Base-by-base conservation (phyloP, 2,797 vertebrate species). In the Ficedula albicollis region DNA sequence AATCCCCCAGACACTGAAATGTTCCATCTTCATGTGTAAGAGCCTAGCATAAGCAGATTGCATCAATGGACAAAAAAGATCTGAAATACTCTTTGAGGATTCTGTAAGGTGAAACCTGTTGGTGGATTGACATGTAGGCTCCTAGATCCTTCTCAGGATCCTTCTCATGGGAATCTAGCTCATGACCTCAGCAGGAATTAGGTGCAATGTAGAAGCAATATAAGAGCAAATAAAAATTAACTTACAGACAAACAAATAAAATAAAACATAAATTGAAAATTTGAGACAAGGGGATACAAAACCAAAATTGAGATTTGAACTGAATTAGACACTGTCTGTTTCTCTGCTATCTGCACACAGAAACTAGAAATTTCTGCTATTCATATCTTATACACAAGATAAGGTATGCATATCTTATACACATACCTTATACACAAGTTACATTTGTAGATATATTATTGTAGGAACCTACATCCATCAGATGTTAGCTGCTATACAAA, bases 121-220 rank as follows among this genome's bases (percentile, higher is more conserved):
- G 46, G 17, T 51, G n/a, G 10, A 36, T 27, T 92, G 27, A 27
- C 19, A 44, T 48, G 56, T 22, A 38, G 38, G 8, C 13, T 69
- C 10, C 36, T 43, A 52, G 43, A 18, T 14, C 38, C 38, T 38
- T 38, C 38, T 38, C 22, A 70, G 21, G 20, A 83, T 4, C 19
- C 13, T 58, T 74, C 15, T 80, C 30, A 26, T 0, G 0, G 5
- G 2, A 43, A 62, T 51, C 7, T n/a, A 39, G 14, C 2, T 70
- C 38, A 39, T 15, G 10, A 80, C n/a, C 16, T 69, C 25, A 32
- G 16, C 6, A 54, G 23, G 19, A 77, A 56, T 48, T 17, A 49
- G 8, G 12, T 68, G 12, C 20, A 67, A 72, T 9, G 6, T 16
- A 34, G 23, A 54, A 93, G 17, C 20, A 51, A 11, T 51, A 12